phyloP scores from a whole-genome alignment of 2,888 invertebrate species.

The Spialia ferax region DNA sequence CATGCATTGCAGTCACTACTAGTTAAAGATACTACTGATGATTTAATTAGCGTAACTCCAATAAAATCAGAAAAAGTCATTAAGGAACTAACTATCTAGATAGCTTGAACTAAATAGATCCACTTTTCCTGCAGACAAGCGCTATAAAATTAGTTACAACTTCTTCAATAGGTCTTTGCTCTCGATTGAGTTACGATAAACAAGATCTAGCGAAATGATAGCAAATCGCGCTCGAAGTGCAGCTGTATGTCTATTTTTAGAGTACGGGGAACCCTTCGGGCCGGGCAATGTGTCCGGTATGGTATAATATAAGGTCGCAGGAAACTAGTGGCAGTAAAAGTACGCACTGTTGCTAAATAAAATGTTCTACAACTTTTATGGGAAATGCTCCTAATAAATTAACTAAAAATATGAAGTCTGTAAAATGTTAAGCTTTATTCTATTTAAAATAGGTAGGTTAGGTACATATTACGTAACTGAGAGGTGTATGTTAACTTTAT shows the following conservation, averaged over 20 bases:
- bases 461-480: too few relatives aligned
- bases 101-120: too few relatives aligned
- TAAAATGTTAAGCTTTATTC: too few relatives aligned
- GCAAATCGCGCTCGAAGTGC: slow-evolving; percentile 3
- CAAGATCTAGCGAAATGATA: neutral
- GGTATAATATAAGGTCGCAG: neutral
- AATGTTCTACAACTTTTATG: neutral
- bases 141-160: neutral
- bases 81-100: too few relatives aligned
- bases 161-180: neutral
- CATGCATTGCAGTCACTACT: too few relatives aligned
- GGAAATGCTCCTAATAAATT: neutral
- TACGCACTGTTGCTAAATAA: neutral
- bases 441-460: too few relatives aligned
- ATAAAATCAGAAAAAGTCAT: too few relatives aligned
- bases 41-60: too few relatives aligned
- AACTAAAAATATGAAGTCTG: neutral
- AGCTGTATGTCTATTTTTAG: slow-evolving; percentile 29
- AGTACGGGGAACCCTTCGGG: slow-evolving; percentile 20
- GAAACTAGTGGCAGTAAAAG: slow-evolving; percentile 7
- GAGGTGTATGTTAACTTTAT: too few relatives aligned
- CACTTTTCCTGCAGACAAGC: too few relatives aligned
- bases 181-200: neutral
- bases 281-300: slow-evolving; percentile 7
- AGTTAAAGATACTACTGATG: too few relatives aligned